These are phyloP conservation scores for Euleptes europaea DNA, from an alignment of 2,113 vertebrate species.

Conservation along the genomic window DNA sequence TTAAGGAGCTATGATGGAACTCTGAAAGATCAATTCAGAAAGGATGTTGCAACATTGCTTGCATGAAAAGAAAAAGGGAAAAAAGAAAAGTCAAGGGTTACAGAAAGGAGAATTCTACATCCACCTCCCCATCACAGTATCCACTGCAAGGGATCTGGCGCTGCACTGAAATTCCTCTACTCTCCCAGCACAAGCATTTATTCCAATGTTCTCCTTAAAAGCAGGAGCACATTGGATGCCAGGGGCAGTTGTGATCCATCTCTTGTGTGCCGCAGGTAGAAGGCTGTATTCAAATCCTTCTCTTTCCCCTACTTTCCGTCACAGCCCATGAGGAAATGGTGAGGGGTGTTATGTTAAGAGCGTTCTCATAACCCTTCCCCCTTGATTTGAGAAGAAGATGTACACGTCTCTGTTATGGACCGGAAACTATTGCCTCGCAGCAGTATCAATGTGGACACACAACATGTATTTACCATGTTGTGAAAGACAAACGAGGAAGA, in stretches of 20 bases:
- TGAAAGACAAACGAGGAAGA: neutral
- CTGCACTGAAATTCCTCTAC: too few species aligned
- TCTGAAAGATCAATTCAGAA: neutral
- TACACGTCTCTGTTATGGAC: too few species aligned
- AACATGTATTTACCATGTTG: neutral
- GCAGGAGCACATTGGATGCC: neutral
- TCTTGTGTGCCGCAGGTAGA: too few species aligned
- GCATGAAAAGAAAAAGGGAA: neutral
- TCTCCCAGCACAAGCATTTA: neutral
- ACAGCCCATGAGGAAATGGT: neutral
- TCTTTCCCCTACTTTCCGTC: neutral
- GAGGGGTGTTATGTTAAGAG: neutral
- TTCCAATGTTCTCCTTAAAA: neutral
- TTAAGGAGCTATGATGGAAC: neutral
- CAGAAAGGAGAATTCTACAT: too few species aligned
- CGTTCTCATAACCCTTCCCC: neutral
- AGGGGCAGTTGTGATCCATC: neutral
- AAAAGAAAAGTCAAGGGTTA: neutral
- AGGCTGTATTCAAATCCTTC: neutral
- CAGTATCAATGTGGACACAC: neutral
- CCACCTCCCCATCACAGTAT: too few species aligned
- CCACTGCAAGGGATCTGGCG: too few species aligned
- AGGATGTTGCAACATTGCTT: neutral
- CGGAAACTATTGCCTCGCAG: too few species aligned
- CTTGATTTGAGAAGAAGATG: neutral